A percentile compares a stretch with the other conserved stretches of the same genome.
phyloP scores from a whole-genome alignment of 2,888 invertebrate species.

The Eupithecia vulgata region DNA sequence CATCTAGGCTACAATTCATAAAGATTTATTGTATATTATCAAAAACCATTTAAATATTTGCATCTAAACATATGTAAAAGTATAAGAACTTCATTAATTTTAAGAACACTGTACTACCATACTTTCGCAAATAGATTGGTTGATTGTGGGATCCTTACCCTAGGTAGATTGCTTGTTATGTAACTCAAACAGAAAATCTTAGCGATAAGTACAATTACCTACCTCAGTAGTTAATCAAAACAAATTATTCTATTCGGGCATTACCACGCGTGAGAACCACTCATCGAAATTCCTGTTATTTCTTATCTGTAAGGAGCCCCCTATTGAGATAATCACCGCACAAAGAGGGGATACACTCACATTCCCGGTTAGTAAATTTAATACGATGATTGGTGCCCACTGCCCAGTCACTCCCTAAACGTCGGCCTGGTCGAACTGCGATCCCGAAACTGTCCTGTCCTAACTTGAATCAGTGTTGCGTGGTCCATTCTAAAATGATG shows the following conservation, averaged over 20 bases:
- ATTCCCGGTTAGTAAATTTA: slow-evolving; percentile 69
- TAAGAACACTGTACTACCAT: no score
- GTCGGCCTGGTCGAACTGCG: slow-evolving; percentile 52
- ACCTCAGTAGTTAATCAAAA: not conserved
- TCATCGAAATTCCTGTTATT: slow-evolving; percentile 55
- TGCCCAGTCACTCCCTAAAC: slow-evolving; percentile 64
- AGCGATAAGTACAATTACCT: not conserved
- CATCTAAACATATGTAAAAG: no score
- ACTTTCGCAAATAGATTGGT: no score
- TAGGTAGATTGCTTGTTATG: not conserved
- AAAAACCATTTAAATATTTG: no score
- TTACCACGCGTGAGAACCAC: slow-evolving; percentile 37
- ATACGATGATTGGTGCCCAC: slow-evolving; percentile 65
- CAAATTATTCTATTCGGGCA: slow-evolving; percentile 27
- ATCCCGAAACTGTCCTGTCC: slow-evolving; percentile 49
- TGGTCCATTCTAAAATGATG: slow-evolving; percentile 18
- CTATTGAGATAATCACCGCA: slow-evolving; percentile 67
- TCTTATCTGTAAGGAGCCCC: slow-evolving; percentile 63
- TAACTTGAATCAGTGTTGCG: slow-evolving; percentile 8
- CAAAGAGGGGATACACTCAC: slow-evolving; percentile 70
- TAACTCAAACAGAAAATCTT: not conserved
- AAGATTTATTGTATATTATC: no score
- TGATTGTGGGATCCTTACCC: no score
- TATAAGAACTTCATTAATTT: no score
- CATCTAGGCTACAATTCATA: no score